Base-by-base conservation (phyloP, 1,140 invertebrate genomes). In the Conus betulinus region DNA sequence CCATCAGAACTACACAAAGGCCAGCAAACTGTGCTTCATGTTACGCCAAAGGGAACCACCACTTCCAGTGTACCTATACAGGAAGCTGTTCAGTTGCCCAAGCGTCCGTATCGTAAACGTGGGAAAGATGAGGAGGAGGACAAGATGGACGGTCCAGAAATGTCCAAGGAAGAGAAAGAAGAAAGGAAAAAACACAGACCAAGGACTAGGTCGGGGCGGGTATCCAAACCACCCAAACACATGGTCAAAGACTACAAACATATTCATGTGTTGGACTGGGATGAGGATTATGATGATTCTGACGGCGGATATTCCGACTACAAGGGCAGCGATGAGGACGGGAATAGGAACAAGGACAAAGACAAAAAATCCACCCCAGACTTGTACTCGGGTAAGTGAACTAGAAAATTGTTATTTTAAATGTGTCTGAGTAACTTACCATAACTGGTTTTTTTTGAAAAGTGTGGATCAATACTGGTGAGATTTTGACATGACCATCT, bases 171-270 rank as follows among this genome's bases (percentile, higher is more conserved):
- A 90, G 96, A 96, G 90, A 95, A 94, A 88, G 96, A 96, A 88
- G 96, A 96, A 76, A 95, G 95, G 27, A 97, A 97, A 89, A 97
- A 96, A 91, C 95, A 96, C 7, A 91, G 96, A 6, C 96, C 96
- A 0, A 95, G 96, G 79, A 97, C 97, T 52, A 91, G 95, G 76
- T 97, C 96, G 23, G 97, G 97, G 0, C 94, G 97, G 74, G 94
- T 97, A 23, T 97, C 97, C 1, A 96, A 97, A 88, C 97, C 97
- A 3, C 97, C 97, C 0, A 95, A 96, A 60, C 96, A 97, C 90
- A 97, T 97, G 96, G 96, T 97, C 5, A 96, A 96, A 88, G 97
- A 97, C 92, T 97, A 97, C 90, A 97, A 97, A 92, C 96, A 97
- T 82, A 95, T 97, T 84, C 96, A 96, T 92, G 96, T 96, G 89